These are phyloP conservation scores for Drosophila conformis DNA, from an alignment of 2,888 invertebrate species.

Conservation along the genomic window DNA sequence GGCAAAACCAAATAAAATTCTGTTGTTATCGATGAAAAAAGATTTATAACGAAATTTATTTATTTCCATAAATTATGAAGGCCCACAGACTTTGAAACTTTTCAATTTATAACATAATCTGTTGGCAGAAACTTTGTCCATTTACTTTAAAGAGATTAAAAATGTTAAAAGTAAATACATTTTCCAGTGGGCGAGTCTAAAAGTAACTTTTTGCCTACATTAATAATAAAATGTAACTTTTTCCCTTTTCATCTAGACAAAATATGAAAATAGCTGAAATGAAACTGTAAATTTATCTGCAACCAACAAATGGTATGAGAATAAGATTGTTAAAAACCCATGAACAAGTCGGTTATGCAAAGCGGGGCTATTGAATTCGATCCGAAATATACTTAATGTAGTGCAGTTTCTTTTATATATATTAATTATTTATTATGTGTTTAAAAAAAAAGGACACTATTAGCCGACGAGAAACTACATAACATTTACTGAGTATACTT, in stretches of 20 bases:
- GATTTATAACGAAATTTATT: not conserved
- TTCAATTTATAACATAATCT: conserved; percentile 4
- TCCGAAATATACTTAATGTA: not conserved
- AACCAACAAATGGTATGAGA: not conserved
- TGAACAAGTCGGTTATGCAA: not conserved
- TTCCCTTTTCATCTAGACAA: not conserved
- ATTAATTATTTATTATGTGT: not conserved
- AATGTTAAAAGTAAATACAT: not conserved
- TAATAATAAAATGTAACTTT: not conserved
- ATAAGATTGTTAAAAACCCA: not conserved
- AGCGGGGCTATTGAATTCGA: not conserved
- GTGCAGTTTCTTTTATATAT: not conserved
- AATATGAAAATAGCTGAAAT: not conserved
- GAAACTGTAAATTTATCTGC: not conserved
- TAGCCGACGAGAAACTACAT: not conserved
- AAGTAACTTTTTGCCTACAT: not conserved
- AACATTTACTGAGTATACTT: not conserved
- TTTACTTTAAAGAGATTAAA: conserved; percentile 2
- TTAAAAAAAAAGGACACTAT: not conserved
- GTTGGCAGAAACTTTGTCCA: not conserved
- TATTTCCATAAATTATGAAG: not conserved
- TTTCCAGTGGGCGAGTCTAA: not conserved
- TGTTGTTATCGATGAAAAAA: not conserved
- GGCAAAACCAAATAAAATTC: not conserved
- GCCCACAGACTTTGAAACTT: not conserved